phyloP scores from a whole-genome alignment of 2,797 vertebrate genomes.

The Rhinichthys osculus region DNA sequence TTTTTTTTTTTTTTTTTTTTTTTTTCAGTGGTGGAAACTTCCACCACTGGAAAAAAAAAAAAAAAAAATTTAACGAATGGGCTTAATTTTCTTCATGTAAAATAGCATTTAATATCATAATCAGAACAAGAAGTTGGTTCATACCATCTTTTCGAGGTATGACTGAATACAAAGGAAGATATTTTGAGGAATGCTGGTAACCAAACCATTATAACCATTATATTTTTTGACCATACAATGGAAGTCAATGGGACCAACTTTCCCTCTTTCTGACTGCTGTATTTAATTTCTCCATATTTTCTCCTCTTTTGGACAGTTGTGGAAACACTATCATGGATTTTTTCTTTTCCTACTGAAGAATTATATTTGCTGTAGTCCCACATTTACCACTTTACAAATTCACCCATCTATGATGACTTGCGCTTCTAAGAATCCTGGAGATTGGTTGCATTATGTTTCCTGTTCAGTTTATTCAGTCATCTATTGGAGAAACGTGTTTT shows the following conservation, averaged over 20 bases:
- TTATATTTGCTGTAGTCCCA: background rate
- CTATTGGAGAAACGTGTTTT: background rate
- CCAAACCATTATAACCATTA: background rate
- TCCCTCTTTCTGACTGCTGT: background rate
- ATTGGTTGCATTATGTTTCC: background rate
- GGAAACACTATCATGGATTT: background rate
- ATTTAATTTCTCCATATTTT: background rate
- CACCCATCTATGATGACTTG: too few relatives aligned
- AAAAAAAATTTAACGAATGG: too few relatives aligned
- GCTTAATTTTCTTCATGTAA: background rate
- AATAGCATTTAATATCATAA: too few relatives aligned
- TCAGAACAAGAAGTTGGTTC: too few relatives aligned
- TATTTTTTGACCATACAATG: background rate
- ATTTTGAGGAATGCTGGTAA: background rate
- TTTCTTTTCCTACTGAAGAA: background rate
- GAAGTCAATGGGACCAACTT: background rate
- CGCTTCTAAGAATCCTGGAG: background rate
- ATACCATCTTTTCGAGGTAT: background rate
- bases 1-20: too few relatives aligned
- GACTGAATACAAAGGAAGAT: background rate
- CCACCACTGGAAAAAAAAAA: too few relatives aligned
- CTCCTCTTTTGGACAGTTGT: background rate
- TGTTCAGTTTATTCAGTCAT: background rate
- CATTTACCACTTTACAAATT: background rate
- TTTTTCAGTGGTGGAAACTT: too few relatives aligned